Evolutionary conservation across 1,140 invertebrate genomes (phyloP).

Genomic region (Brachionus rubens): DNA sequence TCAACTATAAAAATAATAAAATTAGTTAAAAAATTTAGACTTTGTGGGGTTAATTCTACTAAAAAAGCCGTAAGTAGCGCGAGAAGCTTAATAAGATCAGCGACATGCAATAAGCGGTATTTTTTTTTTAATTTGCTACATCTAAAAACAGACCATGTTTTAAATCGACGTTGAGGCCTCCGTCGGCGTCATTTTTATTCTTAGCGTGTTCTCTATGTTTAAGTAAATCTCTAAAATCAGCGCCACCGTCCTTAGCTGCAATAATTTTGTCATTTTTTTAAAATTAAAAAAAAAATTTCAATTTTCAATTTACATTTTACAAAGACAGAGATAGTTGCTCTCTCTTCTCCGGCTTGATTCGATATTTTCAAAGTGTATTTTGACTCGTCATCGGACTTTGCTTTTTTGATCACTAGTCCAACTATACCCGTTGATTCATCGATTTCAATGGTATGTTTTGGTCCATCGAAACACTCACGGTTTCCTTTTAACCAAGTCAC

Average conservation of each 20-base stretch:
- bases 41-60: background rate
- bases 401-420: slow-evolving; percentile 7
- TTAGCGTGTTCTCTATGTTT: slow-evolving; percentile 42
- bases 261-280: background rate
- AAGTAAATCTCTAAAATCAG: slow-evolving; percentile 44
- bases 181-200: background rate
- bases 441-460: background rate
- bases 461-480: background rate
- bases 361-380: slow-evolving; percentile 21
- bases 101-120: background rate
- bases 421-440: slow-evolving; percentile 38
- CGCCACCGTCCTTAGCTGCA: slow-evolving; percentile 25
- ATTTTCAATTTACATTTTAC: slow-evolving; percentile 38
- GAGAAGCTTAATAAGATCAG: too few species aligned
- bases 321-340: background rate
- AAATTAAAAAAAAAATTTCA: background rate
- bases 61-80: background rate
- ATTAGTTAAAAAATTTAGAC: background rate
- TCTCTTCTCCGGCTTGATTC: slow-evolving; percentile 38
- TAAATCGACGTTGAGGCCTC: slow-evolving; percentile 20
- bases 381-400: slow-evolving; percentile 23
- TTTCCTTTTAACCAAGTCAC: slow-evolving; percentile 41
- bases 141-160: slow-evolving; percentile 29
- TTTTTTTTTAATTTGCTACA: too few species aligned
- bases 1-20: background rate